A percentile compares a stretch with the other conserved stretches of the same genome.
Evolutionary conservation across 2,888 invertebrate genomes (phyloP).

Genomic region (Pandemis cinnamomeana): DNA sequence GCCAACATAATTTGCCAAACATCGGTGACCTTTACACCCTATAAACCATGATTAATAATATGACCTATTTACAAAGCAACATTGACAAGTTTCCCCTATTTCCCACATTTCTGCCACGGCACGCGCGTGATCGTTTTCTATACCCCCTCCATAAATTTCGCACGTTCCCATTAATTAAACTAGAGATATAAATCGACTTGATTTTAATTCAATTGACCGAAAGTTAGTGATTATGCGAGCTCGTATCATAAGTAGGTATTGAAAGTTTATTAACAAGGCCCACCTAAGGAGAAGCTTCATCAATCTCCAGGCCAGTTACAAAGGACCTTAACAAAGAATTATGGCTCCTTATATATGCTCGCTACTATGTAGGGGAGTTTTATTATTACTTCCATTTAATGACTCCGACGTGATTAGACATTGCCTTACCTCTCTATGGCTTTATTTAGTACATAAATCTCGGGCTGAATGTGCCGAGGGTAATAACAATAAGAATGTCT

Average conservation of each 20-base stretch:
- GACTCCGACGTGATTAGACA: constrained; percentile 78
- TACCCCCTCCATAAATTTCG: too few relatives aligned
- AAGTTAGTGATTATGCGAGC: constrained; percentile 60
- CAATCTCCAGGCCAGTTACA: constrained; percentile 76
- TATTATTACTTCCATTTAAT: constrained; percentile 80
- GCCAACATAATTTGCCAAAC: too few relatives aligned
- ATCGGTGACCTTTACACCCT: too few relatives aligned
- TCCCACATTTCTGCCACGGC: too few relatives aligned
- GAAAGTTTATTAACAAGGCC: constrained; percentile 75
- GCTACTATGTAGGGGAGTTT: constrained; percentile 79
- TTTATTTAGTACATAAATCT: constrained; percentile 79
- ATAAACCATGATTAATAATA: too few relatives aligned
- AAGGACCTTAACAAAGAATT: constrained; percentile 79
- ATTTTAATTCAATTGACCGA: constrained; percentile 51
- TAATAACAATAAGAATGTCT: constrained; percentile 41
- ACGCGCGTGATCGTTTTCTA: too few relatives aligned
- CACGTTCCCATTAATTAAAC: too few relatives aligned
- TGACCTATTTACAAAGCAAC: too few relatives aligned
- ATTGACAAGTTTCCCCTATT: too few relatives aligned
- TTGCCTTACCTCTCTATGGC: constrained; percentile 68
- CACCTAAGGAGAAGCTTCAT: constrained; percentile 80
- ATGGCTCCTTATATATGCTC: constrained; percentile 73
- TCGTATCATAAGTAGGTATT: constrained; percentile 53
- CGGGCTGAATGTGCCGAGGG: constrained; percentile 46
- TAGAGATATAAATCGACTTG: too few relatives aligned